Evolutionary conservation across 2,113 vertebrate species (phyloP), one percentile per base, ranked within the genome.

Genomic region (Monarcha castaneiventris): DNA sequence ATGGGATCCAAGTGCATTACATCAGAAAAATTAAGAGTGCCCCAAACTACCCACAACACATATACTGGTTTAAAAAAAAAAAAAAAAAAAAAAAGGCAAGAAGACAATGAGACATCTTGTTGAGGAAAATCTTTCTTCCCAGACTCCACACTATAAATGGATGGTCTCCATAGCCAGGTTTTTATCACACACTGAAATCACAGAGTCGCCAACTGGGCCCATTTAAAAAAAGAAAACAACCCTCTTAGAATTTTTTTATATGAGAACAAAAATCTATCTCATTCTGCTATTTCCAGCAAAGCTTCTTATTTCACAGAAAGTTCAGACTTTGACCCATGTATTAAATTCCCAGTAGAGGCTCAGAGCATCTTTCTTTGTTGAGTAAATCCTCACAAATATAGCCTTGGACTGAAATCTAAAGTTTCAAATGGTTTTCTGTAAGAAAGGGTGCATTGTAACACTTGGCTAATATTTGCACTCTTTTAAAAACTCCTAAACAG

Each of bases 371-470:
- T 79, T 95, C 82, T 95, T 85, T 96, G 86, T 94, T 84, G 85
- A 97, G 90, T 89, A 97, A 96, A 96, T 84, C 93, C 76, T 93
- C 76, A 84, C 86, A 96, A 93, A 97, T 74, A 81, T 4, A 96
- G 69, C 33, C 73, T 41, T 81, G 73, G 63, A 90, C 88, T 74
- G 55, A 95, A 96, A 95, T 84, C 69, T 84, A 39, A 73, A 81
- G 76, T 95, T 94, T 95, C 82, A 92, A 95, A 88, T 89, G 63
- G 48, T 54, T 82, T 69, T 51, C 58, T 89, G 17, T 46, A 89
- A 93, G 66, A 97, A 96, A 90, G 77, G 21, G 33, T 73, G 49
- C 79, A 78, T 84, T 95, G 77, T 94, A 92, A 87, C 67, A 69
- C 54, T 88, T 79, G 51, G 76, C 37, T 89, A 95, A 73, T 91